A percentile compares a stretch with the other conserved stretches of the same genome.
These are phyloP conservation scores for Eurosta solidaginis DNA, from an alignment of 1,140 invertebrate genomes.

Conservation along the genomic window DNA sequence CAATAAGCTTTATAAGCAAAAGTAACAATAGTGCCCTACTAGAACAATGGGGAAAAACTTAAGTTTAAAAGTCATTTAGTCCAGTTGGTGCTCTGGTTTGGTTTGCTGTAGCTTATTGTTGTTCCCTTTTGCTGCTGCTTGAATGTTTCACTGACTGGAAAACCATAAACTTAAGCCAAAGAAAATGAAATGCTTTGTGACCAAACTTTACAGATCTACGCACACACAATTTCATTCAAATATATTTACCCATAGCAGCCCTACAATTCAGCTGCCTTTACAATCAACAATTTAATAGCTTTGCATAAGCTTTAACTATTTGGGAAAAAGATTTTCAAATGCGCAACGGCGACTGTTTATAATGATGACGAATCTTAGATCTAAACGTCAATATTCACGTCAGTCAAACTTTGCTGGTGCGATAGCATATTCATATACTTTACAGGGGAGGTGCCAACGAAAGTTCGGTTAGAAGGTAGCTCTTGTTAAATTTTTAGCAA, in stretches of 20 bases:
- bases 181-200: constrained; percentile 6
- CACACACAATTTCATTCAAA: neutral
- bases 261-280: neutral
- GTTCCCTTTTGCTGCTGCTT: neutral
- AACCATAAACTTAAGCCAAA: constrained; percentile 16
- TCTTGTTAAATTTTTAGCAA: too few species aligned
- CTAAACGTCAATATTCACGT: neutral
- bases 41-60: neutral
- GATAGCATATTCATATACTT: too few species aligned
- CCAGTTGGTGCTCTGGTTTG: constrained; percentile 8
- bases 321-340: neutral
- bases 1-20: neutral
- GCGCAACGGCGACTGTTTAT: constrained; percentile 3
- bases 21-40: constrained; percentile 1
- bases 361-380: neutral
- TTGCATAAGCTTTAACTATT: neutral
- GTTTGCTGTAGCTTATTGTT: neutral
- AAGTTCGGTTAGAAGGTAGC: too few species aligned
- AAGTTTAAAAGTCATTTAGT: constrained; percentile 10
- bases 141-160: constrained; percentile 19
- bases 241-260: too few species aligned
- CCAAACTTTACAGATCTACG: too few species aligned
- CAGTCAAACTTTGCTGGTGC: neutral
- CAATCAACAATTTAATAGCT: neutral
- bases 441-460: too few species aligned